Conservation (phyloP, 2,888 invertebrate genomes). For the Lysandra coridon region DNA sequence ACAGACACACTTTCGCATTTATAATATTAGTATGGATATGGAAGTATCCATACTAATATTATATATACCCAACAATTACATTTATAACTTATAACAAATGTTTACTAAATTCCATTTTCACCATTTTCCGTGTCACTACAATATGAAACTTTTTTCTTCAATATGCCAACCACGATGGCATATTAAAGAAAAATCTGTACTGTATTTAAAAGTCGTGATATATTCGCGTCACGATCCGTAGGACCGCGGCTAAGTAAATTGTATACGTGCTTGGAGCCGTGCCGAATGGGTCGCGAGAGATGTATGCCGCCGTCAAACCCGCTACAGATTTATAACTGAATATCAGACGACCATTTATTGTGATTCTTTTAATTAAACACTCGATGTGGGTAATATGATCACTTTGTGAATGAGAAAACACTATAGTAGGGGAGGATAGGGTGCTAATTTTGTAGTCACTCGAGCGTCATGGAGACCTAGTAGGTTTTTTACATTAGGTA, state of each 20-base stretch:
- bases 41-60: too few species aligned
- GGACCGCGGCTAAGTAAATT: slow-evolving; percentile 72
- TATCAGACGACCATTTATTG: not conserved
- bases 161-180: not conserved
- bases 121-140: not conserved
- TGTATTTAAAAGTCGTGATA: slow-evolving; percentile 55
- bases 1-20: too few species aligned
- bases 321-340: slow-evolving; percentile 37
- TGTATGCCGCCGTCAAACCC: slow-evolving; percentile 46
- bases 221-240: slow-evolving; percentile 69
- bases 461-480: too few species aligned
- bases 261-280: slow-evolving; percentile 74
- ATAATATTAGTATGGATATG: too few species aligned
- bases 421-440: too few species aligned
- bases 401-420: too few species aligned
- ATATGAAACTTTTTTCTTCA: not conserved
- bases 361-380: not conserved
- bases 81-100: not conserved
- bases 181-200: slow-evolving; percentile 23
- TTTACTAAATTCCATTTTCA: not conserved
- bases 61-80: too few species aligned
- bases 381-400: not conserved
- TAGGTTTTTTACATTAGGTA: too few species aligned
- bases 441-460: too few species aligned
- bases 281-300: slow-evolving; percentile 69